A percentile compares a stretch with the other conserved stretches of the same genome.
Evolutionary conservation across 2,888 invertebrate genomes (phyloP).

Genomic region (Stramonita haemastoma): DNA sequence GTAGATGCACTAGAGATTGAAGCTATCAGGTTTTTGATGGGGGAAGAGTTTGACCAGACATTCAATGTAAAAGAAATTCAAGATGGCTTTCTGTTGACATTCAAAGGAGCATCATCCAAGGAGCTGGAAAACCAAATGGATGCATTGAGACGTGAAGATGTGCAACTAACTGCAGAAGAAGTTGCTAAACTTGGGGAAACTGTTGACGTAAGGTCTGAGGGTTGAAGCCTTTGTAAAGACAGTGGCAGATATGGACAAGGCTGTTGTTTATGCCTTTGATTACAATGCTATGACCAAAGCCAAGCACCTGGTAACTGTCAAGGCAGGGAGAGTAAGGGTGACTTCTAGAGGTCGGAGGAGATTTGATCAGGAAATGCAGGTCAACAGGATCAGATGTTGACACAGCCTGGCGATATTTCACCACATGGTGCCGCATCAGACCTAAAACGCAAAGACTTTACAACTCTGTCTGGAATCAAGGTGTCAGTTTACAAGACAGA

Average conservation of each 20-base stretch:
- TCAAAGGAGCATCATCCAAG: neutral
- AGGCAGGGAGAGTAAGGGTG: neutral
- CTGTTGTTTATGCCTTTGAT: conserved; percentile 13
- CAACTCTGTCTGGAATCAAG: neutral
- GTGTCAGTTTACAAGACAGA: conserved; percentile 38
- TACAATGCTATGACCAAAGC: conserved; percentile 26
- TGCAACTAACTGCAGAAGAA: neutral
- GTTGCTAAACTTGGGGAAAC: neutral
- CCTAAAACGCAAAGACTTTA: neutral
- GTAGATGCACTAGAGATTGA: neutral
- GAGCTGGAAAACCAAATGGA: neutral
- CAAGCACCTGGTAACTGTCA: conserved; percentile 11
- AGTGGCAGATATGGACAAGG: neutral
- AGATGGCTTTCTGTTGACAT: neutral
- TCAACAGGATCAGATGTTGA: neutral
- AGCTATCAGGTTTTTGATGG: conserved; percentile 28
- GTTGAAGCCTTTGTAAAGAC: conserved; percentile 7
- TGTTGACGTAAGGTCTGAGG: neutral
- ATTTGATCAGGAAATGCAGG: neutral
- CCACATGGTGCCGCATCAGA: neutral
- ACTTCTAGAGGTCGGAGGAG: conserved; percentile 15
- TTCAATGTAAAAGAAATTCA: neutral
- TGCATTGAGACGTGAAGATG: conserved; percentile 16
- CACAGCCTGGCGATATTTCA: neutral
- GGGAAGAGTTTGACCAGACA: conserved; percentile 9